Percentiles rank a stretch among this genome's conserved stretches.
phyloP scores from a whole-genome alignment of 1,140 invertebrate species.

The Drosophila burlai region DNA sequence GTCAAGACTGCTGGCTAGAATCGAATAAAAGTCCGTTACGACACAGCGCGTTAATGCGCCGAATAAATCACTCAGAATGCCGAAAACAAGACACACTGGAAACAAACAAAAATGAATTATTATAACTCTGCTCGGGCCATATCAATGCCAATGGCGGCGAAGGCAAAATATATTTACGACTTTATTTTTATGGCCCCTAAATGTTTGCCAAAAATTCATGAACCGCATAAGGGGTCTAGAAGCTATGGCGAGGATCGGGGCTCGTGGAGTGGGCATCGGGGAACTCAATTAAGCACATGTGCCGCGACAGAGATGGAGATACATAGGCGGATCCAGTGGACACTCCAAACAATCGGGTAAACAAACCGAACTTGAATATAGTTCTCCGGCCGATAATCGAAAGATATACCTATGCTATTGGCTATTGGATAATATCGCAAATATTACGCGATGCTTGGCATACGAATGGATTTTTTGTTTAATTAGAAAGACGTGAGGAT shows the following conservation, averaged over 20 bases:
- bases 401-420: constrained; percentile 26
- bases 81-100: constrained; percentile 20
- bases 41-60: constrained; percentile 23
- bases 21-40: constrained; percentile 47
- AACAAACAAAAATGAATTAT: constrained; percentile 35
- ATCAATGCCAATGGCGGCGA: constrained; percentile 58
- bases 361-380: constrained; percentile 27
- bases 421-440: constrained; percentile 22
- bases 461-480: constrained; percentile 30
- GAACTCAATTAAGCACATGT: constrained; percentile 37
- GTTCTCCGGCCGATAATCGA: constrained; percentile 26
- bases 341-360: constrained; percentile 12
- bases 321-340: not conserved
- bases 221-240: constrained; percentile 26
- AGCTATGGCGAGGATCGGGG: constrained; percentile 11
- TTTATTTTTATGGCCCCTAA: constrained; percentile 57
- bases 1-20: constrained; percentile 50
- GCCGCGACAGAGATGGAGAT: constrained; percentile 27
- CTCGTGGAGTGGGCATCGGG: not conserved
- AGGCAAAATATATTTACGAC: constrained; percentile 42
- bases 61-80: constrained; percentile 50
- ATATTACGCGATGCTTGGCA: constrained; percentile 28
- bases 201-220: constrained; percentile 59
- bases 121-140: constrained; percentile 20
- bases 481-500: constrained; percentile 35